Evolutionary conservation across 2,797 vertebrate species (phyloP).

Genomic region (Paguma larvata): DNA sequence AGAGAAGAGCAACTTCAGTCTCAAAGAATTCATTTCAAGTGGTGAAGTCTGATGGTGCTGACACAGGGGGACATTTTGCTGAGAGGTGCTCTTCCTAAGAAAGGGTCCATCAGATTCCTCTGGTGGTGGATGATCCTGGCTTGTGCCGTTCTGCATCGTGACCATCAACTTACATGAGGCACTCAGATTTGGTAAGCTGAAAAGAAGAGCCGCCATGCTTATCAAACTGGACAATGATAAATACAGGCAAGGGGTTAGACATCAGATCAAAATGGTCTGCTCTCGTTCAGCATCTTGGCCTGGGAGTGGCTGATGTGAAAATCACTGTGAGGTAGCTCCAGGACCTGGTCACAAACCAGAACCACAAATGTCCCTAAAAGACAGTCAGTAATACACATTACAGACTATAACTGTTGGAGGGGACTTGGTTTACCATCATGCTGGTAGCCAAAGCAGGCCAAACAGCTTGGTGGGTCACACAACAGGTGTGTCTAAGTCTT

Average conservation of each 20-base stretch:
- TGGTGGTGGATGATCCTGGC: background rate
- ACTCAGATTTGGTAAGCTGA: background rate
- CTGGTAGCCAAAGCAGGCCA: background rate
- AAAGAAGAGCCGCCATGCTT: background rate
- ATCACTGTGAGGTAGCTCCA: background rate
- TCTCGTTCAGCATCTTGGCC: background rate
- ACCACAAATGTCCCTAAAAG: background rate
- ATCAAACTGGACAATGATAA: background rate
- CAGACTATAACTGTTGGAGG: background rate
- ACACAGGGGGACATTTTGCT: background rate
- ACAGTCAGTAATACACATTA: too few species aligned
- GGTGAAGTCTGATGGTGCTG: background rate
- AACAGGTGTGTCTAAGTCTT: background rate
- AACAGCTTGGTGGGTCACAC: background rate
- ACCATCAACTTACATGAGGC: background rate
- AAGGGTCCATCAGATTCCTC: background rate
- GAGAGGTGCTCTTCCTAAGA: background rate
- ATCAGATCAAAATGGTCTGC: background rate
- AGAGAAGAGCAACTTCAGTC: background rate
- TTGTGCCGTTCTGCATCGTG: background rate
- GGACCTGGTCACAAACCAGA: background rate
- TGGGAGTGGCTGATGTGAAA: too few species aligned
- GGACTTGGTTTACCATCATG: background rate
- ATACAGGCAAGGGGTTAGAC: background rate
- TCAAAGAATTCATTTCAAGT: background rate